Evolutionary conservation across 1,140 invertebrate genomes (phyloP).

Genomic region (Mya arenaria): DNA sequence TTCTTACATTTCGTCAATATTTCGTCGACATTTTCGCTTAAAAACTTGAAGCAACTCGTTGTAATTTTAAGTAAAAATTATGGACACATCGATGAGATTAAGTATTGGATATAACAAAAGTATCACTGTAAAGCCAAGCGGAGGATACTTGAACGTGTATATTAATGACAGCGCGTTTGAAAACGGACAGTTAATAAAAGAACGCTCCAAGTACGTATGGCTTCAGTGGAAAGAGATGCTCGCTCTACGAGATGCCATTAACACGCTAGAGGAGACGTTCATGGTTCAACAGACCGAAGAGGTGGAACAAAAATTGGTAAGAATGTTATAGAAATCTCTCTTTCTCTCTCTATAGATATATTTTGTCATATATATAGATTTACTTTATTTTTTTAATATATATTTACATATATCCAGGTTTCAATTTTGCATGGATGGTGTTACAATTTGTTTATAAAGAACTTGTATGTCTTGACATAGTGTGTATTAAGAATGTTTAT

Average conservation of each 20-base stretch:
- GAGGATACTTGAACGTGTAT: neutral
- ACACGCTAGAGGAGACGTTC: neutral
- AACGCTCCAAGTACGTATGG: neutral
- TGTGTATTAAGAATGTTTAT: too few species aligned
- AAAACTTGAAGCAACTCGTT: neutral
- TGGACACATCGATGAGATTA: slow-evolving; percentile 12
- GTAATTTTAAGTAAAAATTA: neutral
- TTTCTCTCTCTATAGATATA: too few species aligned
- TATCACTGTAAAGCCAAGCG: neutral
- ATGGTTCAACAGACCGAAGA: neutral
- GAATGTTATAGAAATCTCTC: too few species aligned
- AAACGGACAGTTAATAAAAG: slow-evolving; percentile 2
- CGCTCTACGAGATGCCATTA: slow-evolving; percentile 16
- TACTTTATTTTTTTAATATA: too few species aligned
- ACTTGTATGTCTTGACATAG: too few species aligned
- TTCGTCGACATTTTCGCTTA: neutral
- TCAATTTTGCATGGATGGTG: too few species aligned
- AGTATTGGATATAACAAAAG: slow-evolving; percentile 22
- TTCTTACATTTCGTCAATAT: too few species aligned
- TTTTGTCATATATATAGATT: too few species aligned
- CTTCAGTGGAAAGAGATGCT: slow-evolving; percentile 8
- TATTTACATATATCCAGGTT: too few species aligned
- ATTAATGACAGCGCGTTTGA: slow-evolving; percentile 26
- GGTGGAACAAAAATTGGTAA: too few species aligned
- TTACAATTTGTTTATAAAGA: too few species aligned